phyloP scores from a whole-genome alignment of 2,888 invertebrate species.

The Beris morrisii region DNA sequence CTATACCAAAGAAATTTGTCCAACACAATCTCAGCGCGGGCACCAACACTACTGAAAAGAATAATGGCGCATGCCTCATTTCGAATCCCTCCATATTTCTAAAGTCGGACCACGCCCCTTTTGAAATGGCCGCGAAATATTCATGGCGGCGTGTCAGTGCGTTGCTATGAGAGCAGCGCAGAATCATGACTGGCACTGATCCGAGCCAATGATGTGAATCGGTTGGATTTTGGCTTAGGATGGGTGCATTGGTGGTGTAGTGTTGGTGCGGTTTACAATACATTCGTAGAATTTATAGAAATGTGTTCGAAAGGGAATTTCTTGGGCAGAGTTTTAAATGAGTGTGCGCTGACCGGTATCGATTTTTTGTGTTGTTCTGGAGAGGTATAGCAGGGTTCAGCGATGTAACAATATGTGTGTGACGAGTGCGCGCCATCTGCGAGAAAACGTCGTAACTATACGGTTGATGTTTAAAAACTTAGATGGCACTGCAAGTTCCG shows the following conservation, averaged over 20 bases:
- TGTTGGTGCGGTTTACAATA: slow-evolving; percentile 9
- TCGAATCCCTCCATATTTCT: not conserved
- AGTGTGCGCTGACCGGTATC: no score
- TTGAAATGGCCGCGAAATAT: slow-evolving; percentile 19
- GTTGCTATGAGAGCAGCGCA: not conserved
- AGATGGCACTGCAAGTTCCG: slow-evolving; percentile 10
- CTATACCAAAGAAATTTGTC: no score
- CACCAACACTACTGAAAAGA: no score
- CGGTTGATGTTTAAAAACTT: not conserved
- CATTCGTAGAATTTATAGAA: not conserved
- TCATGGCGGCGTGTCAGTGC: not conserved
- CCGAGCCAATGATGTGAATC: slow-evolving; percentile 5
- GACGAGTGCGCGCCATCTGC: not conserved
- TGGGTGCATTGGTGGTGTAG: slow-evolving; percentile 7
- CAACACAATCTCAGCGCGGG: no score
- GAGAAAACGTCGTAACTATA: not conserved
- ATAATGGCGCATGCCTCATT: not conserved
- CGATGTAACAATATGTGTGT: not conserved
- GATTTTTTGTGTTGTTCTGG: not conserved
- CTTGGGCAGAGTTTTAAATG: not conserved
- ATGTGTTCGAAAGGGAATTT: slow-evolving; percentile 16
- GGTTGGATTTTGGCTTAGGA: not conserved
- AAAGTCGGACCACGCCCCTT: slow-evolving; percentile 19
- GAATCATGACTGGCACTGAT: not conserved
- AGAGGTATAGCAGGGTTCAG: not conserved